phyloP scores from a whole-genome alignment of 2,113 vertebrate species.

The Ornithorhynchus anatinus region DNA sequence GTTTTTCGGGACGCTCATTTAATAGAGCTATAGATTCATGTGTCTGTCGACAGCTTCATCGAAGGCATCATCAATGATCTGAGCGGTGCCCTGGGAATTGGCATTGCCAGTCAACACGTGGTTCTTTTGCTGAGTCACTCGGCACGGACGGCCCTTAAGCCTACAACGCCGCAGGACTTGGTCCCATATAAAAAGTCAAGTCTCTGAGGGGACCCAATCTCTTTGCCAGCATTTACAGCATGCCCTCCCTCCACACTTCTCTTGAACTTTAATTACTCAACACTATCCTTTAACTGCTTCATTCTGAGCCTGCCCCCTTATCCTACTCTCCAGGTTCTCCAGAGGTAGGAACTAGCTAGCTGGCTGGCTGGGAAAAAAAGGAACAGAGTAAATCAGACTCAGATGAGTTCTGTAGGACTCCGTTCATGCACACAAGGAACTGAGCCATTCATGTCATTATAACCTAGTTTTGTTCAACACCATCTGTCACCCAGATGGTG shows the following conservation, averaged over 20 bases:
- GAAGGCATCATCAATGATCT: background rate
- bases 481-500: too few species aligned
- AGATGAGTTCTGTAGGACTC: background rate
- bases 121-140: background rate
- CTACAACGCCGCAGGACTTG: rapidly evolving
- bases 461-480: too few species aligned
- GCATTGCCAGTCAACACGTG: background rate
- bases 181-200: rapidly evolving
- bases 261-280: background rate
- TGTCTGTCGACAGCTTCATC: background rate
- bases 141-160: too few species aligned
- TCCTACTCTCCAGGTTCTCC: background rate
- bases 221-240: background rate
- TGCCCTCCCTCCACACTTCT: background rate
- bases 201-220: background rate
- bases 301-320: background rate
- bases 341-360: background rate
- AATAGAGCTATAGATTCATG: background rate
- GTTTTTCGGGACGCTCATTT: background rate
- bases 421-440: too few species aligned
- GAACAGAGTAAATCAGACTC: background rate
- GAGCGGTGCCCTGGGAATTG: rapidly evolving
- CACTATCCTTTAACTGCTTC: background rate
- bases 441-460: too few species aligned
- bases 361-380: too few species aligned